phyloP scores from a whole-genome alignment of 2,797 vertebrate genomes.

The Geotrypetes seraphini region DNA sequence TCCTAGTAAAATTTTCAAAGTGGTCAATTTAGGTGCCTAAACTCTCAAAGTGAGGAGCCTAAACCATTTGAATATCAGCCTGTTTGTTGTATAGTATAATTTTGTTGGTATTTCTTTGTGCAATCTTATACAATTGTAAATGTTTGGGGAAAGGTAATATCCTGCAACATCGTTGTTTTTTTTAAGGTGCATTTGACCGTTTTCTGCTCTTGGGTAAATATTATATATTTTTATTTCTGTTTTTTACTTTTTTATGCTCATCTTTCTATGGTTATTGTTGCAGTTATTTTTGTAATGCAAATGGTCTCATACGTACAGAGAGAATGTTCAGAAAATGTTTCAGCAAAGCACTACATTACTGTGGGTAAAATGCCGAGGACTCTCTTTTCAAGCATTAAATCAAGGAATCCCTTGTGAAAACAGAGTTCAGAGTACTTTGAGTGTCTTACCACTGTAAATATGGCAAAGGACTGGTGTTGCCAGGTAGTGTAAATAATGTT shows the following conservation, averaged over 20 bases:
- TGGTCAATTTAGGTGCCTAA: too few relatives aligned
- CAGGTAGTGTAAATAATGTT: slow-evolving; percentile 37
- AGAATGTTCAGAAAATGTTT: background rate
- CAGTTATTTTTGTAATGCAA: slow-evolving; percentile 51
- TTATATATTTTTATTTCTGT: slow-evolving; percentile 63
- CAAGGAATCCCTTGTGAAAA: too few relatives aligned
- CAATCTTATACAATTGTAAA: slow-evolving; percentile 59
- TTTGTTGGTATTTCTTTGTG: slow-evolving; percentile 48
- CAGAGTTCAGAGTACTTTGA: too few relatives aligned
- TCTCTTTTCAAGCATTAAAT: too few relatives aligned
- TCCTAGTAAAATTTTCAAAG: too few relatives aligned
- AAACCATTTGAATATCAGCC: too few relatives aligned
- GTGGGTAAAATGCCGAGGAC: slow-evolving; percentile 10
- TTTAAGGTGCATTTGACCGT: slow-evolving; percentile 59
- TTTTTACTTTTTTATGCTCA: slow-evolving; percentile 62
- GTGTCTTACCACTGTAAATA: slow-evolving; percentile 47
- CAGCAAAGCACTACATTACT: slow-evolving; percentile 30
- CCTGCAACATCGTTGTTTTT: slow-evolving; percentile 40
- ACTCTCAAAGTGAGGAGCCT: too few relatives aligned
- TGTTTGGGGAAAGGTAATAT: slow-evolving; percentile 44
- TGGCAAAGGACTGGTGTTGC: slow-evolving; percentile 25
- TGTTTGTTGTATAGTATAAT: slow-evolving; percentile 45
- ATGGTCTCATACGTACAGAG: background rate
- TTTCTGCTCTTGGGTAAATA: slow-evolving; percentile 61
- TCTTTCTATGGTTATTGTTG: background rate